Conservation (phyloP, 2,888 invertebrate species). For the Orchesellides sinensis region DNA sequence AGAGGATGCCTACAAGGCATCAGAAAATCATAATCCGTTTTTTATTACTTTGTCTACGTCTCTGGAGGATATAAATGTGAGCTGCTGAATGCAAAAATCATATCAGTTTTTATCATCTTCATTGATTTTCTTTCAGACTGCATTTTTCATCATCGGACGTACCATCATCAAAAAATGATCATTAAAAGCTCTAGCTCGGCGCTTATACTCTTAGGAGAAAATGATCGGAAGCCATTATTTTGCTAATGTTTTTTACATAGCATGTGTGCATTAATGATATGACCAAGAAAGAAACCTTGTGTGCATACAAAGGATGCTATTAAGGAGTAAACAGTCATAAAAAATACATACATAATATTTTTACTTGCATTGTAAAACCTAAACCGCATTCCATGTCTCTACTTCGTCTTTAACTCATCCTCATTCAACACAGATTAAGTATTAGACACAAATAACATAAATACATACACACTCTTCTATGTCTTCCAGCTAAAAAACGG, state of each 20-base stretch:
- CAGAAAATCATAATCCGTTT: too few relatives aligned
- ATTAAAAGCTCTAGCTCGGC: too few relatives aligned
- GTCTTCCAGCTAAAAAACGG: slow-evolving; percentile 23
- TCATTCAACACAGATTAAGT: slow-evolving; percentile 1
- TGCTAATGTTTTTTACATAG: slow-evolving; percentile 48
- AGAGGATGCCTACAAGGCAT: too few relatives aligned
- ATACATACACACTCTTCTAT: not conserved
- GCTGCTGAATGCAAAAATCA: too few relatives aligned
- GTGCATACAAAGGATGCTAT: slow-evolving; percentile 50
- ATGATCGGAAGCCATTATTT: slow-evolving; percentile 57
- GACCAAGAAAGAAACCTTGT: slow-evolving; percentile 22
- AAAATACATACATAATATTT: not conserved
- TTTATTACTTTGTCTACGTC: too few relatives aligned
- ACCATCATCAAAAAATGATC: slow-evolving; percentile 27
- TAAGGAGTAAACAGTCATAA: slow-evolving; percentile 25
- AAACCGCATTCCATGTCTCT: slow-evolving; percentile 42
- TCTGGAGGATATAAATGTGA: too few relatives aligned
- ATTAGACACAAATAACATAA: not conserved
- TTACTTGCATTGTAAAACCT: not conserved
- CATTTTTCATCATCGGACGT: not conserved
- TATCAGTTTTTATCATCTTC: not conserved
- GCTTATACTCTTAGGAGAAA: too few relatives aligned
- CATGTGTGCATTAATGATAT: too few relatives aligned
- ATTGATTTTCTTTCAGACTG: too few relatives aligned
- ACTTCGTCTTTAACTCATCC: not conserved